phyloP scores from a whole-genome alignment of 2,888 invertebrate genomes.

The Lepeophtheirus nordmannii region DNA sequence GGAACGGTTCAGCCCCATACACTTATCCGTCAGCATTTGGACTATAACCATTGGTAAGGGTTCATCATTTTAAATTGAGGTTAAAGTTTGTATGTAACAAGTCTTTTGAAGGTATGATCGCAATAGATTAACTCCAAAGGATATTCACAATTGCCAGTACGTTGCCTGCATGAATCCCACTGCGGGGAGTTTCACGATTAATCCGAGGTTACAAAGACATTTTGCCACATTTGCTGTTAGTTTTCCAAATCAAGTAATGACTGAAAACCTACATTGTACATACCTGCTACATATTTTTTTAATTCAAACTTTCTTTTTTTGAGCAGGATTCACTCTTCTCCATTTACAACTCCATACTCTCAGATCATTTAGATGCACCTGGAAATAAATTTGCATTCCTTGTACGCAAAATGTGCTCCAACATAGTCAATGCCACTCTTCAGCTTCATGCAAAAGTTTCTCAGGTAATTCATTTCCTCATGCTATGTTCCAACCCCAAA shows the following conservation, averaged over 20 bases:
- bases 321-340: conserved; percentile 56
- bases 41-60: conserved; percentile 71
- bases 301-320: too few relatives aligned
- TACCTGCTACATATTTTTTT: conserved; percentile 38
- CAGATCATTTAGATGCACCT: conserved; percentile 64
- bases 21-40: conserved; percentile 80
- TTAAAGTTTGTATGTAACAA: background rate
- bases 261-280: background rate
- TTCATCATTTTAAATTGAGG: background rate
- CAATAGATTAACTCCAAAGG: conserved; percentile 69
- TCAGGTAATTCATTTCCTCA: conserved; percentile 5
- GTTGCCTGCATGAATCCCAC: conserved; percentile 97
- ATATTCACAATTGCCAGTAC: conserved; percentile 91
- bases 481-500: background rate
- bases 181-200: conserved; percentile 89
- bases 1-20: conserved; percentile 95
- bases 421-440: conserved; percentile 45
- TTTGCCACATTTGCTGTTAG: conserved; percentile 75
- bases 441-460: conserved; percentile 19
- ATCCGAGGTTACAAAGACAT: conserved; percentile 77
- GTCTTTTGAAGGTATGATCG: conserved; percentile 52
- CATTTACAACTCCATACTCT: conserved; percentile 75
- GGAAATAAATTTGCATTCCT: conserved; percentile 58
- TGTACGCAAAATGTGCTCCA: conserved; percentile 51
- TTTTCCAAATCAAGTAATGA: conserved; percentile 32